Evolutionary conservation across 2,113 vertebrate genomes (phyloP).

Genomic region (Elgaria multicarinata): DNA sequence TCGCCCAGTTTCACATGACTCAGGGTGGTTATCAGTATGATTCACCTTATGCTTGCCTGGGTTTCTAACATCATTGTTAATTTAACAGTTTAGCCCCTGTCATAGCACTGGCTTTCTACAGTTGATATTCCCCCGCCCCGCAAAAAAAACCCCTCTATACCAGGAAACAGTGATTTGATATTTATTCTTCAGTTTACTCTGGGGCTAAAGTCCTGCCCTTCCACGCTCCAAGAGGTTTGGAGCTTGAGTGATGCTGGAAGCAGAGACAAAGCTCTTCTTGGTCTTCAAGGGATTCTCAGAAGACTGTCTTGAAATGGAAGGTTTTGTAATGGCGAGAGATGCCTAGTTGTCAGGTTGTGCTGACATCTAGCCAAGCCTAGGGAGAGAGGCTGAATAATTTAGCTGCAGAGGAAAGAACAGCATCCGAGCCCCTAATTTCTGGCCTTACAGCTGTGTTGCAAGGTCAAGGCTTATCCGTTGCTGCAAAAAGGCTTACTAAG

Average conservation of each 20-base stretch:
- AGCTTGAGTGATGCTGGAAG: not conserved
- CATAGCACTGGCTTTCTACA: not conserved
- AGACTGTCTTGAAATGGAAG: not conserved
- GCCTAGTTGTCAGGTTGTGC: not conserved
- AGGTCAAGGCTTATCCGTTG: not conserved
- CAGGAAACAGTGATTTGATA: not conserved
- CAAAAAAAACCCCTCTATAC: not conserved
- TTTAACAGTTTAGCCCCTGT: not conserved
- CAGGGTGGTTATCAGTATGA: not conserved
- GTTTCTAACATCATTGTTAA: not conserved
- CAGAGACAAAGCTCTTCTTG: not conserved
- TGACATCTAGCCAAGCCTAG: not conserved
- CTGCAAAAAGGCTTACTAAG: not conserved
- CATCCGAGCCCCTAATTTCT: not conserved
- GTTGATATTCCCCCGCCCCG: no score
- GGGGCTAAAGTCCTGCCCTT: not conserved
- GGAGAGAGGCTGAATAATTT: not conserved
- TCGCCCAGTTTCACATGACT: not conserved
- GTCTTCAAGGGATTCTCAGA: not conserved
- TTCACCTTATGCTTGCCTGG: not conserved
- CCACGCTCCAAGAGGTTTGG: not conserved
- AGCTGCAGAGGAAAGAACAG: not conserved
- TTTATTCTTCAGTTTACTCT: not conserved
- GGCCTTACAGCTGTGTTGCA: not conserved
- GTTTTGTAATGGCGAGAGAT: not conserved